These are phyloP conservation scores for Cryptotermes secundus DNA, from an alignment of 1,140 invertebrate genomes.

Conservation along the genomic window DNA sequence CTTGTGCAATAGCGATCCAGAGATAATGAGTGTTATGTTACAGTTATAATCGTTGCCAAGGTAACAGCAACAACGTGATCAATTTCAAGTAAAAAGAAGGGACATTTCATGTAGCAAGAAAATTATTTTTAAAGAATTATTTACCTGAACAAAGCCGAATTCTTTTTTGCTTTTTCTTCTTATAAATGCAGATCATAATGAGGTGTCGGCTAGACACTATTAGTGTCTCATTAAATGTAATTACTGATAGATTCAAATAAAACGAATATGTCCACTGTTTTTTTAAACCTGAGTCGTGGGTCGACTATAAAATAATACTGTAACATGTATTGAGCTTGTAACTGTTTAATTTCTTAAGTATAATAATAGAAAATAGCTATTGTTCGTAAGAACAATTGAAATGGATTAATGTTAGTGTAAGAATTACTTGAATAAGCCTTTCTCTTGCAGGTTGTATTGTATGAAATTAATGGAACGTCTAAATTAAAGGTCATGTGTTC, in stretches of 20 bases:
- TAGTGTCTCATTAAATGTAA: not conserved
- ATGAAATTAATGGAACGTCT: not conserved
- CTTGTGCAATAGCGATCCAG: not conserved
- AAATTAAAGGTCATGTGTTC: not conserved
- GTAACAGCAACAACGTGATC: not conserved
- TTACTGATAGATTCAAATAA: not conserved
- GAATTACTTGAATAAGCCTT: not conserved
- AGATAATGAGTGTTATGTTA: not conserved
- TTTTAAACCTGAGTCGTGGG: not conserved
- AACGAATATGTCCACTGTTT: not conserved
- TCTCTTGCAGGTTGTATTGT: not conserved
- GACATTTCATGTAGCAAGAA: not conserved
- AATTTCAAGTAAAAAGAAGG: not conserved
- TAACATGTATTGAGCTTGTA: not conserved
- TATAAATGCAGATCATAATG: not conserved
- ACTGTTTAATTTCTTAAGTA: not conserved
- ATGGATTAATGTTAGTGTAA: not conserved
- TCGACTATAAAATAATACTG: not conserved
- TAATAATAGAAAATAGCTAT: not conserved
- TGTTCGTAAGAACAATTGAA: not conserved
- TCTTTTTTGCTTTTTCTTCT: not conserved
- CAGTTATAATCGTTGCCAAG: not conserved
- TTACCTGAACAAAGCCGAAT: not conserved
- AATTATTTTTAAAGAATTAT: not conserved
- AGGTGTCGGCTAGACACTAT: not conserved